phyloP scores from a whole-genome alignment of 1,140 invertebrate species.

The Tetramorium simillimum region DNA sequence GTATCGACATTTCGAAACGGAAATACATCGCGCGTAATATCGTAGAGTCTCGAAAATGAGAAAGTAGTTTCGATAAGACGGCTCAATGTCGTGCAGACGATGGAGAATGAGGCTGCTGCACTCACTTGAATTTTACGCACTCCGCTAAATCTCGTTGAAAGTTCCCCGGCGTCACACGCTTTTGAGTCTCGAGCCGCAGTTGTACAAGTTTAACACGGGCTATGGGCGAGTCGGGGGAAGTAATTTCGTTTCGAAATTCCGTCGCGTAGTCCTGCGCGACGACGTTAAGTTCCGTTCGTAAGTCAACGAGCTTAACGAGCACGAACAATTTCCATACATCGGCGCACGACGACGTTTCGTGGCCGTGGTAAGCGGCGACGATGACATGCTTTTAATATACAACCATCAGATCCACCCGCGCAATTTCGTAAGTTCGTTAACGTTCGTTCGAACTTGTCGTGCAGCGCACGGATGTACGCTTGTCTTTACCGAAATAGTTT shows the following conservation, averaged over 20 bases:
- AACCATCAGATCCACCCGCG: conserved; percentile 45
- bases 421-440: conserved; percentile 55
- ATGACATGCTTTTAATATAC: conserved; percentile 57
- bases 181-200: conserved; percentile 32
- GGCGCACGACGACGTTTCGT: conserved; percentile 43
- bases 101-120: background rate
- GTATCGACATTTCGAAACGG: background rate
- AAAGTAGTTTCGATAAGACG: background rate
- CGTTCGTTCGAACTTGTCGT: conserved; percentile 46
- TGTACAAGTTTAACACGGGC: conserved; percentile 45
- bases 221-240: conserved; percentile 44
- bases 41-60: background rate
- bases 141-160: conserved; percentile 22
- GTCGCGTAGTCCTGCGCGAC: conserved; percentile 29
- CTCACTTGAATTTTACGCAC: conserved; percentile 27
- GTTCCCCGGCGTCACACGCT: conserved; percentile 24
- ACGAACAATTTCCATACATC: conserved; percentile 60
- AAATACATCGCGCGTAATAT: background rate
- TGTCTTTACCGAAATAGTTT: conserved; percentile 32
- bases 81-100: background rate
- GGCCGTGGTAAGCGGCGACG: conserved; percentile 17
- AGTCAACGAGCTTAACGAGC: conserved; percentile 64
- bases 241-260: conserved; percentile 61
- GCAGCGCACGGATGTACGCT: background rate
- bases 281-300: conserved; percentile 54